A percentile compares a stretch with the other conserved stretches of the same genome.
These are phyloP conservation scores for Parascotia fuliginaria DNA, from an alignment of 2,888 invertebrate genomes.

Conservation along the genomic window DNA sequence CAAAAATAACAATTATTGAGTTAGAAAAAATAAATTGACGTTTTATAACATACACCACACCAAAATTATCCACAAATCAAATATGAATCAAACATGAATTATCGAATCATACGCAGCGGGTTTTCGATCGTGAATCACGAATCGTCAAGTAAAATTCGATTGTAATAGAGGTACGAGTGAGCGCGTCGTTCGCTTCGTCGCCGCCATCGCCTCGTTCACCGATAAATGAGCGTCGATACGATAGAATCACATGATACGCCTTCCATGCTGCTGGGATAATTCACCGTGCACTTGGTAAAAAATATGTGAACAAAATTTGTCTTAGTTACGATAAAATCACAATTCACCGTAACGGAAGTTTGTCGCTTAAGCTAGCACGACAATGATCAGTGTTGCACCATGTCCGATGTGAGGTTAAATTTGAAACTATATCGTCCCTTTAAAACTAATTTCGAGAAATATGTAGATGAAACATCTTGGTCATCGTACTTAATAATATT, in stretches of 20 bases:
- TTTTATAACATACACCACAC: too few species aligned
- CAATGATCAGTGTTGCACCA: too few species aligned
- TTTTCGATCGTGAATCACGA: conserved; percentile 75
- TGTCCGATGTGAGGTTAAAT: too few species aligned
- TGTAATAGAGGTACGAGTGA: conserved; percentile 71
- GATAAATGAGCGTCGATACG: conserved; percentile 72
- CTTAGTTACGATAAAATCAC: conserved; percentile 50
- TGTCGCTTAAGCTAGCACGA: conserved; percentile 29
- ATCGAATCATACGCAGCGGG: conserved; percentile 61
- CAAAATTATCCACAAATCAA: conserved; percentile 28
- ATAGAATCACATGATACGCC: conserved; percentile 64
- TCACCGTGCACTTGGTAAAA: conserved; percentile 63
- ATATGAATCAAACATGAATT: conserved; percentile 36
- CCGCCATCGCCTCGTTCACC: conserved; percentile 26
- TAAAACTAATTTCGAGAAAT: too few species aligned
- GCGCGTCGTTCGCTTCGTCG: conserved; percentile 53
- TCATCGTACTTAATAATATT: too few species aligned
- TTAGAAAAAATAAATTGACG: too few species aligned
- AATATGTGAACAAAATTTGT: conserved; percentile 67
- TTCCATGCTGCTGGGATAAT: conserved; percentile 51
- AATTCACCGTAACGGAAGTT: conserved; percentile 55
- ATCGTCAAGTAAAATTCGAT: conserved; percentile 73
- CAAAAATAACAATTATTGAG: too few species aligned
- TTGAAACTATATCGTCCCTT: too few species aligned
- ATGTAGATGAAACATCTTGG: too few species aligned